These are phyloP conservation scores for Nasua narica DNA, from an alignment of 2,797 vertebrate genomes.

Conservation along the genomic window DNA sequence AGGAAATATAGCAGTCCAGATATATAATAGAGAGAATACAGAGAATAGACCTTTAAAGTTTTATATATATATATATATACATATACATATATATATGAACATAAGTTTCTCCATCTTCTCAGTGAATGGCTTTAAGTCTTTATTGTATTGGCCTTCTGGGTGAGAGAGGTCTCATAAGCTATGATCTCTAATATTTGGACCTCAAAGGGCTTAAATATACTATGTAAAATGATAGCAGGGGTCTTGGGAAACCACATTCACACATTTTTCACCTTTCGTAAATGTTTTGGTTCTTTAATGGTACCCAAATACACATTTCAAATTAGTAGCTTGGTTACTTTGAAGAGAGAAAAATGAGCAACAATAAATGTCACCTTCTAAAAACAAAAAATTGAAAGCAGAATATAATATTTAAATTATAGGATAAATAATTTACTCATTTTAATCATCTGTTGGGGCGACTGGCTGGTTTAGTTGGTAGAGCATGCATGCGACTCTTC, in stretches of 20 bases:
- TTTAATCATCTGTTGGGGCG: background rate
- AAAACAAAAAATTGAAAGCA: background rate
- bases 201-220: background rate
- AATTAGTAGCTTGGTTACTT: background rate
- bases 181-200: background rate
- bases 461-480: background rate
- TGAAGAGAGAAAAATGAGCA: background rate
- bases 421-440: background rate
- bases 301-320: background rate
- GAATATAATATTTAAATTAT: background rate
- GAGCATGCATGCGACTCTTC: background rate
- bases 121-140: constrained; percentile 18
- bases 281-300: constrained; percentile 17
- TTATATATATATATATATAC: no score
- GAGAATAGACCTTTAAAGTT: background rate
- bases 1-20: background rate
- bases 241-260: background rate
- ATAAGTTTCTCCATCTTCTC: background rate
- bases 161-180: background rate
- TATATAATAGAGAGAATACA: background rate
- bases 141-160: background rate
- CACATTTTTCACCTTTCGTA: background rate
- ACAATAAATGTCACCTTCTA: background rate
- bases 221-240: background rate
- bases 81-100: no score